Evolutionary conservation across 1,140 invertebrate species (phyloP), one percentile per base, ranked within the genome.

Genomic region (Rhynchophorus ferrugineus): DNA sequence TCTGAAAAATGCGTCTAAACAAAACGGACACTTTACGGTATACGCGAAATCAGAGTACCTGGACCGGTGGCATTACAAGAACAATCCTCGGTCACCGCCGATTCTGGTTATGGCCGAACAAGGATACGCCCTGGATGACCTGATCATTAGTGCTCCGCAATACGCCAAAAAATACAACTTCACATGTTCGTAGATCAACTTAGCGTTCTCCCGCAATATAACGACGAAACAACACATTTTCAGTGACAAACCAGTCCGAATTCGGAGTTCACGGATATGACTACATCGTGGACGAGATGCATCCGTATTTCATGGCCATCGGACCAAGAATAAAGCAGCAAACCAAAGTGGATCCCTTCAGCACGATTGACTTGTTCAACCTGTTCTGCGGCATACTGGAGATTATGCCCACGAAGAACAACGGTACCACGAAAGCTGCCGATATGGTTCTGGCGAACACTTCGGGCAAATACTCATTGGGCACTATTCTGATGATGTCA

Each of bases 181-280:
- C 47, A 73, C 54, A 39, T 24, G 62, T 64, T 56, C 58, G 51
- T 49, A 43, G 6, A 36, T 45, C 36, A n/a, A 21, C 8, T 22
- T 47, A 37, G 9, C n/a, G n/a, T n/a, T n/a, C n/a, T n/a, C n/a
- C n/a, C n/a, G n/a, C n/a, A n/a, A n/a, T n/a, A n/a, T n/a, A n/a
- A n/a, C n/a, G n/a, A n/a, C n/a, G n/a, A n/a, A n/a, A n/a, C n/a
- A n/a, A n/a, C n/a, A n/a, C n/a, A 6, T 29, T 29, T 29, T 29
- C 56, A 78, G 73, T 76, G 24, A 73, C 69, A 41, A 64, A 68
- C 56, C 52, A 66, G 22, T 68, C 70, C n/a, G 65, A 72, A 61
- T 80, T 78, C 64, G 84, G 83, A 1, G 61, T 76, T n/a, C 83
- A 86, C 63, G 84, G 84, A 1, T 87, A 84, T 58, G 76, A 80